phyloP scores from a whole-genome alignment of 2,888 invertebrate species.

The Drosophila lutescens region DNA sequence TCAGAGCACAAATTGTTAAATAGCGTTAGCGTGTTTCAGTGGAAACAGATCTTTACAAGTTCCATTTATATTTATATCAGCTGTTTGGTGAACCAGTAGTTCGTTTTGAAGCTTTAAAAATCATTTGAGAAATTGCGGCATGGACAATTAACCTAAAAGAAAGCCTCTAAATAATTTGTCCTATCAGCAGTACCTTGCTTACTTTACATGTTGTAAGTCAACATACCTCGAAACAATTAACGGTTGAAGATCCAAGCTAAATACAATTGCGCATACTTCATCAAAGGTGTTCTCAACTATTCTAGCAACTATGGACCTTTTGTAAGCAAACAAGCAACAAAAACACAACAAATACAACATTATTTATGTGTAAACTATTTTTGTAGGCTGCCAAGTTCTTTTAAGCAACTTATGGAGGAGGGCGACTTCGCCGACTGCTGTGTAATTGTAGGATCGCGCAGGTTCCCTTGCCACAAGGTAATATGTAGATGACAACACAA shows the following conservation, averaged over 20 bases:
- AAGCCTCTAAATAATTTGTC: neutral
- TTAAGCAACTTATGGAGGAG: constrained; percentile 3
- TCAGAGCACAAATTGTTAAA: too few species aligned
- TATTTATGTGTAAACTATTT: too few species aligned
- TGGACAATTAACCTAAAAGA: neutral
- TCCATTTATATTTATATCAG: neutral
- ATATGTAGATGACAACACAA: too few species aligned
- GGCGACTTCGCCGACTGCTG: constrained; percentile 34
- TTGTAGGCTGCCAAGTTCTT: constrained; percentile 29
- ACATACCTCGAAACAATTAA: neutral
- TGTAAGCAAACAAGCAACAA: neutral
- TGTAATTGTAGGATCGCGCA: constrained; percentile 6
- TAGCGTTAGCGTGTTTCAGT: too few species aligned
- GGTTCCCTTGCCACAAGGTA: constrained; percentile 34
- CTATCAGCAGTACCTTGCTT: too few species aligned
- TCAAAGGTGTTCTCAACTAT: neutral
- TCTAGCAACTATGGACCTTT: constrained; percentile 1
- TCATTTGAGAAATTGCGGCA: neutral
- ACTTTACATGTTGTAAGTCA: too few species aligned
- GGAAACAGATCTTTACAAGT: neutral
- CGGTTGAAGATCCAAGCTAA: neutral
- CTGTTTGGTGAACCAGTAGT: neutral
- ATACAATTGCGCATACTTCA: neutral
- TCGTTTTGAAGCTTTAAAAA: neutral
- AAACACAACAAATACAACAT: too few species aligned